A percentile compares a stretch with the other conserved stretches of the same genome.
phyloP scores from a whole-genome alignment of 2,113 vertebrate genomes.

The Proterorhinus semilunaris region DNA sequence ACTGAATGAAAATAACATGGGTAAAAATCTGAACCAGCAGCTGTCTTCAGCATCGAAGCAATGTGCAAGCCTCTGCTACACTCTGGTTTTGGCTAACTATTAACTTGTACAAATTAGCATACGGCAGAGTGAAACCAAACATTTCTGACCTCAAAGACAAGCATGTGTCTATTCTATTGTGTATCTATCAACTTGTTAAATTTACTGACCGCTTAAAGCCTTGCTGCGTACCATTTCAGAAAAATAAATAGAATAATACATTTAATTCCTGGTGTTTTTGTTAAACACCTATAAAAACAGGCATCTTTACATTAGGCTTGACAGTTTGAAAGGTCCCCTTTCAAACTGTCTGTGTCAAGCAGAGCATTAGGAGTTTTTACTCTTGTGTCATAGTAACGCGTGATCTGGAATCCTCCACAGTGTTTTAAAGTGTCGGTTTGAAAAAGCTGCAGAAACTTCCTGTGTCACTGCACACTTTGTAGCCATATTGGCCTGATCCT shows the following conservation, averaged over 20 bases:
- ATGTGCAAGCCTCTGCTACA: background rate
- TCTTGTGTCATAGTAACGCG: no score
- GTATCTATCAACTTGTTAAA: no score
- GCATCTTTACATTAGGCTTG: no score
- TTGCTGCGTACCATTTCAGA: no score
- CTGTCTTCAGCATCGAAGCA: background rate
- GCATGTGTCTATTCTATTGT: no score
- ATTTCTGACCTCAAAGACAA: background rate
- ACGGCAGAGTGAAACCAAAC: background rate
- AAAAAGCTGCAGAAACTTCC: conserved; percentile 18
- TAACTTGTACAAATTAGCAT: background rate
- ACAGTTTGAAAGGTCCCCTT: no score
- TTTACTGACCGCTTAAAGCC: no score
- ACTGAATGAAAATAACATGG: background rate
- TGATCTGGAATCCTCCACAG: background rate
- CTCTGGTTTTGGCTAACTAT: background rate
- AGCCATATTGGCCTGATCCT: background rate
- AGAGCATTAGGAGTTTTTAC: no score
- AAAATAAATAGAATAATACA: no score
- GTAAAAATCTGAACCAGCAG: conserved; percentile 10
- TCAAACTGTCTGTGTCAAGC: no score
- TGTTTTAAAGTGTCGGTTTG: background rate
- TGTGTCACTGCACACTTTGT: background rate
- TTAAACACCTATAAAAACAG: no score
- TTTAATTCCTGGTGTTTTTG: no score